These are phyloP conservation scores for Hipposideros larvatus DNA, from an alignment of 2,797 vertebrate genomes.

Conservation along the genomic window DNA sequence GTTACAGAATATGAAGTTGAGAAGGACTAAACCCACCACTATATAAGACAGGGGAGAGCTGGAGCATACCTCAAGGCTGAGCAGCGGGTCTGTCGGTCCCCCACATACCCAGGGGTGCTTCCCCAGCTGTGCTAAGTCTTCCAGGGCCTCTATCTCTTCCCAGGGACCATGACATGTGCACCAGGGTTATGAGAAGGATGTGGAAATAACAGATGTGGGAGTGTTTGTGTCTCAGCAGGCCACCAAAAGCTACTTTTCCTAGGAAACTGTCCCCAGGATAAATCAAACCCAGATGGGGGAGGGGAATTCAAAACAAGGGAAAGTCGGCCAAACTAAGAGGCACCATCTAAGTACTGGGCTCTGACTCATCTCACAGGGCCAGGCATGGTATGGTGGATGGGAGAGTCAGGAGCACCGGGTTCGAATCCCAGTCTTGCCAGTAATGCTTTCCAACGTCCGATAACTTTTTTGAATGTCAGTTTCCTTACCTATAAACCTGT, in stretches of 20 bases:
- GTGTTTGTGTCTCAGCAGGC: not conserved
- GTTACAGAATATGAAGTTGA: too few species aligned
- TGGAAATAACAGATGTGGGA: not conserved
- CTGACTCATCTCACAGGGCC: not conserved
- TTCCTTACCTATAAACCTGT: not conserved
- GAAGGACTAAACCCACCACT: too few species aligned
- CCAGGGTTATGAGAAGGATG: not conserved
- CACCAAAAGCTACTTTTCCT: not conserved
- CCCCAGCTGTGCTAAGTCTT: too few species aligned
- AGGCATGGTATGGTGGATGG: accelerated
- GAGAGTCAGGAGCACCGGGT: not conserved
- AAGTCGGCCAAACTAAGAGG: not conserved
- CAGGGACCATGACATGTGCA: accelerated
- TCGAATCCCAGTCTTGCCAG: not conserved
- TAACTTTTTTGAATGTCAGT: not conserved
- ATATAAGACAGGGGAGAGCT: not conserved
- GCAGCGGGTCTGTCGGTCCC: not conserved
- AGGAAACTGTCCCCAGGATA: not conserved
- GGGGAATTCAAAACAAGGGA: not conserved
- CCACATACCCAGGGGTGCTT: accelerated
- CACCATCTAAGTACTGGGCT: not conserved
- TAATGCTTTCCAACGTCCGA: not conserved
- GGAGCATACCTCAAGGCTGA: not conserved
- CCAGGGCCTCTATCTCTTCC: not conserved
- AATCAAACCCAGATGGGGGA: not conserved